Conservation (phyloP, 2,797 vertebrate species). For the Peromyscus melanophrys region DNA sequence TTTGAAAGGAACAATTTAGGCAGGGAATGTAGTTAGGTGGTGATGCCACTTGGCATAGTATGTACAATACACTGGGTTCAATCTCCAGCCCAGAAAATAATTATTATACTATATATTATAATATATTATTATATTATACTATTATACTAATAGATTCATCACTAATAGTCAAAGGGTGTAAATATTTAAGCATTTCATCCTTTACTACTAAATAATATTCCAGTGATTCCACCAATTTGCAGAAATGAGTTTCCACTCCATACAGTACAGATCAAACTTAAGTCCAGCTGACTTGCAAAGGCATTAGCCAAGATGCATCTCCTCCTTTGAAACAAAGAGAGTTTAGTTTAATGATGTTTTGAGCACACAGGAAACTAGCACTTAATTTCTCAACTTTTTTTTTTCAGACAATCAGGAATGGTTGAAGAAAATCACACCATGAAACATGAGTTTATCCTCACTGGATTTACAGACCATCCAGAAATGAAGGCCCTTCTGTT, state of each 20-base stretch:
- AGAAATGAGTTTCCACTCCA: no score
- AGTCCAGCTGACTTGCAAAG: not conserved
- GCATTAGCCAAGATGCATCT: not conserved
- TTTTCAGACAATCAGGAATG: slow-evolving; percentile 59
- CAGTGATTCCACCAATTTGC: no score
- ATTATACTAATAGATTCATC: not conserved
- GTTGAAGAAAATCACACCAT: not conserved
- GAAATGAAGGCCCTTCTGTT: slow-evolving; percentile 69
- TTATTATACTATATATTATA: no score
- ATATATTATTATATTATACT: no score
- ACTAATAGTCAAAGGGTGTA: no score
- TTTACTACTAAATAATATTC: no score
- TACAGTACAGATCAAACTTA: not conserved
- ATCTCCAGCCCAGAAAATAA: not conserved
- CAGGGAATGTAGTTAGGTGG: not conserved
- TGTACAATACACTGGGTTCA: not conserved
- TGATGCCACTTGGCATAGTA: not conserved
- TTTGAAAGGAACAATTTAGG: not conserved
- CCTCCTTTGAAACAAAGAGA: not conserved
- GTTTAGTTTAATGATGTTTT: not conserved
- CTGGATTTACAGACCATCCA: slow-evolving; percentile 51
- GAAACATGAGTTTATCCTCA: slow-evolving; percentile 63
- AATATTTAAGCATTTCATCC: no score
- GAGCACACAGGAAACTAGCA: not conserved
- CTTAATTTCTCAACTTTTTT: not conserved